Evolutionary conservation across 1,140 invertebrate species (phyloP).

Genomic region (Diuraphis noxia): DNA sequence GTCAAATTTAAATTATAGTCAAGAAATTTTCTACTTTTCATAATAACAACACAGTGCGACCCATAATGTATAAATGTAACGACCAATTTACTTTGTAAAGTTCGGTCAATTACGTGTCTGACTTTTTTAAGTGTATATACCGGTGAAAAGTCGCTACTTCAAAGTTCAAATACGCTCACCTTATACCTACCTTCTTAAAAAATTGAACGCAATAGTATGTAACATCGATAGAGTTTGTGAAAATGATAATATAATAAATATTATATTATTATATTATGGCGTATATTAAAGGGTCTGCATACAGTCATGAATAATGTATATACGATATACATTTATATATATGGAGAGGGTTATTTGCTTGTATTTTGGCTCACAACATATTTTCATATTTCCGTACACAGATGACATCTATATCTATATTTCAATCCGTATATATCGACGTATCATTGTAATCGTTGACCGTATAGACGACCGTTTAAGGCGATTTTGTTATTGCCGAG

Average conservation of each 20-base stretch:
- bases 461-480: neutral
- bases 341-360: too few species aligned
- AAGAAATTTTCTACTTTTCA: neutral
- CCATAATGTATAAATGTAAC: neutral
- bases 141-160: neutral
- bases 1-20: slow-evolving; percentile 9
- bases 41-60: neutral
- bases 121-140: neutral
- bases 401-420: too few species aligned
- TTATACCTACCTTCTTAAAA: neutral
- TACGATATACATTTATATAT: too few species aligned
- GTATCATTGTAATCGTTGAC: too few species aligned
- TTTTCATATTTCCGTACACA: too few species aligned
- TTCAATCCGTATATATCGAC: too few species aligned
- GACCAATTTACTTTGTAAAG: slow-evolving; percentile 2
- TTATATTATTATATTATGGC: neutral
- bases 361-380: too few species aligned
- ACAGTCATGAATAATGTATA: neutral
- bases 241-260: neutral
- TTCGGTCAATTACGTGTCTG: neutral
- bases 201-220: neutral
- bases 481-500: neutral
- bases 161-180: neutral
- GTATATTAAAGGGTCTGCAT: neutral
- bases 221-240: neutral